Evolutionary conservation across 30 jellyfish, hydroid and myxozoan species (phyloP).

Genomic region (Aurelia aurita): DNA sequence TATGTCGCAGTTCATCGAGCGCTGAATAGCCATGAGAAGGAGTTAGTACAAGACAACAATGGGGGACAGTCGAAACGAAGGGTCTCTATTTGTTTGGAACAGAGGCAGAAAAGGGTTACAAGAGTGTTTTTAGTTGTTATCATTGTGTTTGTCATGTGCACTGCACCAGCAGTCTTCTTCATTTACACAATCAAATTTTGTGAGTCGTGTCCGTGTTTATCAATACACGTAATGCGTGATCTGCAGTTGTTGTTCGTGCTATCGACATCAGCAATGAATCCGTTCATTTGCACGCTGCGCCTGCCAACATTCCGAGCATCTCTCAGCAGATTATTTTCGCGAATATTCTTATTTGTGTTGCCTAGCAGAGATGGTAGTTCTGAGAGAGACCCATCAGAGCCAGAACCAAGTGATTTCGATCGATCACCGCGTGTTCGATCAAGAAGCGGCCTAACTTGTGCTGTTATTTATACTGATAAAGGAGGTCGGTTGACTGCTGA

Average conservation of each 20-base stretch:
- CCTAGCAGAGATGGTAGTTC: conserved; percentile 2
- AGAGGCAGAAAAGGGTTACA: conserved; percentile 61
- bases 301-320: conserved; percentile 70
- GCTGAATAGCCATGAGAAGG: conserved; percentile 33
- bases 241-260: conserved; percentile 56
- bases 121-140: conserved; percentile 52
- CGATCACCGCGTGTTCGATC: conserved; percentile 17
- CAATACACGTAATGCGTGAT: conserved; percentile 57
- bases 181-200: conserved; percentile 63
- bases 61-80: conserved; percentile 44
- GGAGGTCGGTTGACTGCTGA: not conserved
- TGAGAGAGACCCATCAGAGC: not conserved
- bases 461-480: conserved; percentile 30
- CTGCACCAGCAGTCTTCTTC: conserved; percentile 65
- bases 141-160: conserved; percentile 61
- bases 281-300: conserved; percentile 75
- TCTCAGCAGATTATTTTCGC: not conserved
- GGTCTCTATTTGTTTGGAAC: conserved; percentile 52
- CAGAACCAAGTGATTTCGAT: conserved; percentile 28
- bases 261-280: conserved; percentile 68
- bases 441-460: conserved; percentile 35
- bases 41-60: conserved; percentile 15
- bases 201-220: conserved; percentile 50
- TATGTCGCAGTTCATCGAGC: conserved; percentile 64
- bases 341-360: not conserved